Evolutionary conservation across 2,797 vertebrate genomes (phyloP).

Genomic region (Distichodus sexfasciatus): DNA sequence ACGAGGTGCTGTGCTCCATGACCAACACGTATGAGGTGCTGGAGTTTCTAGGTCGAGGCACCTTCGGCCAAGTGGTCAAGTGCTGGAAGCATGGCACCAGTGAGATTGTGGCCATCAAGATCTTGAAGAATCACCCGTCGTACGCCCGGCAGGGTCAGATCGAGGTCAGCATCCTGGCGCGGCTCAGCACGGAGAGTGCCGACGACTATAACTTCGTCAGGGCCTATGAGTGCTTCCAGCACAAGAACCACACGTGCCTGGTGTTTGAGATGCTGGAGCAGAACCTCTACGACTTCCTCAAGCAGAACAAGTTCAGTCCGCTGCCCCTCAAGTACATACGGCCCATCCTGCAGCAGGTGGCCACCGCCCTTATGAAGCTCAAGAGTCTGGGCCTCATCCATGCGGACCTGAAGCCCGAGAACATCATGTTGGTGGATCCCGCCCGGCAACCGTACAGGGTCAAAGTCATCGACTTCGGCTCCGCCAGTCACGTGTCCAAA

Average conservation of each 20-base stretch:
- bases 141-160: constrained; percentile 98
- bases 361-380: constrained; percentile 96
- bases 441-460: constrained; percentile 95
- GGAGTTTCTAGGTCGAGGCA: constrained; percentile 95
- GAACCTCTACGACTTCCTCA: constrained; percentile 98
- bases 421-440: constrained; percentile 99
- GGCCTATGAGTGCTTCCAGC: constrained; percentile 98
- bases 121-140: constrained; percentile 97
- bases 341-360: constrained; percentile 96
- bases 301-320: constrained; percentile 99
- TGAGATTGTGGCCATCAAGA: constrained; percentile 99
- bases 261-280: constrained; percentile 99
- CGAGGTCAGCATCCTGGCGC: constrained; percentile 97
- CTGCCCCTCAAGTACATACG: constrained; percentile 96
- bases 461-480: constrained; percentile 99
- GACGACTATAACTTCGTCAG: constrained; percentile 98
- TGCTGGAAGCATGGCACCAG: constrained; percentile 99
- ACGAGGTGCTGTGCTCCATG: constrained; percentile 98
- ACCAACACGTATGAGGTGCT: constrained; percentile 98
- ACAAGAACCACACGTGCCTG: constrained; percentile 99
- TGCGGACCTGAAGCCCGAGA: constrained; percentile 97
- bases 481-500: constrained; percentile 98
- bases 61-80: constrained; percentile 98
- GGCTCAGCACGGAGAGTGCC: constrained; percentile 94
- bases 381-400: constrained; percentile 98